These are phyloP conservation scores for Noctua fimbriata DNA, from an alignment of 2,888 invertebrate species.

Conservation along the genomic window DNA sequence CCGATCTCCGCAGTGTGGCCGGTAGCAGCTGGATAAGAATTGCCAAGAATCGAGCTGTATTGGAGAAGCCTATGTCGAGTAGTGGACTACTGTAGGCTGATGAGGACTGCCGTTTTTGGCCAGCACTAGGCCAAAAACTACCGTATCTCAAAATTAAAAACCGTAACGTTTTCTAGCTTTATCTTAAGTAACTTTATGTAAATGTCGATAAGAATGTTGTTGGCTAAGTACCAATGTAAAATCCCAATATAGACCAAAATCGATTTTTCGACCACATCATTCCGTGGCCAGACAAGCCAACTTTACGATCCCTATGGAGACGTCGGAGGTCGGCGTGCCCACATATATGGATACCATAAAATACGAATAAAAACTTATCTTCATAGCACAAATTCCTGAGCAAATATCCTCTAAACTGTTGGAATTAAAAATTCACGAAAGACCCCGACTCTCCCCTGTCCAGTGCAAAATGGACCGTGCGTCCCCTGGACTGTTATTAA, in stretches of 20 bases:
- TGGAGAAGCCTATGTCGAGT: not conserved
- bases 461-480: slow-evolving; percentile 37
- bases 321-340: not conserved
- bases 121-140: not conserved
- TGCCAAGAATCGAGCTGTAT: not conserved
- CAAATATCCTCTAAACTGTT: slow-evolving; percentile 79
- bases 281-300: slow-evolving; percentile 31
- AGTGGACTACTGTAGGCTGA: not conserved
- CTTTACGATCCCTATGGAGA: slow-evolving; percentile 54
- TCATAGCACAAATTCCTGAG: slow-evolving; percentile 76
- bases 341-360: slow-evolving; percentile 57
- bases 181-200: not conserved
- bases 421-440: slow-evolving; percentile 80
- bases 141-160: not conserved
- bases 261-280: slow-evolving; percentile 32
- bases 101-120: not conserved
- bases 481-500: slow-evolving; percentile 34
- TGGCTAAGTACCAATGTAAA: slow-evolving; percentile 10
- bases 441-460: slow-evolving; percentile 34
- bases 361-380: slow-evolving; percentile 69
- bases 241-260: slow-evolving; percentile 12
- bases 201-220: not conserved
- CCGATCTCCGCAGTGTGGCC: not conserved
- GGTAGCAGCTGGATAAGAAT: not conserved
- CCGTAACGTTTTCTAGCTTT: not conserved